phyloP scores from a whole-genome alignment of 2,888 invertebrate species.

The Trichogramma dendrolimi region DNA sequence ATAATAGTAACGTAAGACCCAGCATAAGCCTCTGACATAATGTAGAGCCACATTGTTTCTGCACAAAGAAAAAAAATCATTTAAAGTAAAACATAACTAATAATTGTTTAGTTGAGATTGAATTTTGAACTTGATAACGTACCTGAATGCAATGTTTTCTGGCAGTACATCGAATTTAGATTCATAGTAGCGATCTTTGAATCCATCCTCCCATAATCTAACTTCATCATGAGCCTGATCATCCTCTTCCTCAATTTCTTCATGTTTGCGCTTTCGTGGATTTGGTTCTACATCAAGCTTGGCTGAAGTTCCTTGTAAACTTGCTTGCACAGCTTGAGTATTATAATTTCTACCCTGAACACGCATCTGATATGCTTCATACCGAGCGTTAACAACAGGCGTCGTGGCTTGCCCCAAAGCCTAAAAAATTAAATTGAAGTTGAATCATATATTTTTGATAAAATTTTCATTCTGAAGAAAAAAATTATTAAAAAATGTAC shows the following conservation, averaged over 20 bases:
- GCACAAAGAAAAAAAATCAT: conserved; percentile 26
- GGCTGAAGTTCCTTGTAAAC: conserved; percentile 33
- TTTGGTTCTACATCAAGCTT: conserved; percentile 50
- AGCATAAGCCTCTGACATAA: conserved; percentile 93
- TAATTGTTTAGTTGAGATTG: neutral
- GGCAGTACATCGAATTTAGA: conserved; percentile 81
- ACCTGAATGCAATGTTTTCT: conserved; percentile 79
- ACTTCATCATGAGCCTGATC: conserved; percentile 84
- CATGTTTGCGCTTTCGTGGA: conserved; percentile 55
- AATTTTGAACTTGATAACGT: conserved; percentile 10
- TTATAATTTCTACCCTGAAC: conserved; percentile 48
- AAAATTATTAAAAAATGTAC: conserved; percentile 28
- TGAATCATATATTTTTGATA: conserved; percentile 1
- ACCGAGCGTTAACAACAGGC: conserved; percentile 66
- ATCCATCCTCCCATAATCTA: conserved; percentile 91
- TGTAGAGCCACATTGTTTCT: conserved; percentile 85
- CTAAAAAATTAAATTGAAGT: conserved; percentile 46
- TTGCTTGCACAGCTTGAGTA: conserved; percentile 34
- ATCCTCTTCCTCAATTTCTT: conserved; percentile 59
- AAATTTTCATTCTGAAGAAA: neutral
- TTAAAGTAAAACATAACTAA: neutral
- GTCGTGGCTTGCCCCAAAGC: conserved; percentile 58
- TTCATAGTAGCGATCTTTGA: conserved; percentile 96
- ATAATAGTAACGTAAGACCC: conserved; percentile 98
- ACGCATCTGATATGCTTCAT: conserved; percentile 72